Percentiles rank a stretch among this genome's conserved stretches.
These are phyloP conservation scores for Drosophila hamatofila DNA, from an alignment of 2,888 invertebrate genomes.

Conservation along the genomic window DNA sequence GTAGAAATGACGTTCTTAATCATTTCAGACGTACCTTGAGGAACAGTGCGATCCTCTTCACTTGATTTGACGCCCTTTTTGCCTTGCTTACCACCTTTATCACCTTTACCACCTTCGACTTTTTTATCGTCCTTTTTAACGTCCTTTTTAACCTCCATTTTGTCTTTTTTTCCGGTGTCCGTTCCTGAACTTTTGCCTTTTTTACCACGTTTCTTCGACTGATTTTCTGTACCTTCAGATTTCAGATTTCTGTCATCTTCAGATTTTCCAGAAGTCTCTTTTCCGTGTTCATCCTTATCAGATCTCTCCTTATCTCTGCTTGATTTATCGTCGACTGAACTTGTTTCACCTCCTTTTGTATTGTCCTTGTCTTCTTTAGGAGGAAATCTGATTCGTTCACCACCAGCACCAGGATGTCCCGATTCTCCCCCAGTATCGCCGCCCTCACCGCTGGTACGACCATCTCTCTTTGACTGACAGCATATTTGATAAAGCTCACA, in stretches of 20 bases:
- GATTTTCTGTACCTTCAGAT: neutral
- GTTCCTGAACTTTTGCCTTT: neutral
- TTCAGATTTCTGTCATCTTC: no score
- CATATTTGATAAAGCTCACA: conserved; percentile 29
- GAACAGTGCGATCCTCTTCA: neutral
- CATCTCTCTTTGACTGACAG: conserved; percentile 13
- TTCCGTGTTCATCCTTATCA: neutral
- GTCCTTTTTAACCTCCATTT: neutral
- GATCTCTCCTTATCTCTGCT: neutral
- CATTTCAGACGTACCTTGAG: neutral
- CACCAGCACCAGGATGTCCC: neutral
- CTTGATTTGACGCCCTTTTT: neutral
- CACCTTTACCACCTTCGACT: neutral
- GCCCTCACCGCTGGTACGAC: fast-evolving
- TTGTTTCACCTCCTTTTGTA: neutral
- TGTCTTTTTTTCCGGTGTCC: neutral
- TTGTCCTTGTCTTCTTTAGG: neutral
- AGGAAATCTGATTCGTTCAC: neutral
- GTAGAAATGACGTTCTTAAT: neutral
- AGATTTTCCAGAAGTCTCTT: neutral
- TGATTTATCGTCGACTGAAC: neutral
- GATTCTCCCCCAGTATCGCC: neutral
- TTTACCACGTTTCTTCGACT: neutral
- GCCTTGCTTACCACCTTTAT: no score
- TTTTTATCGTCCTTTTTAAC: neutral